Conservation (phyloP, 1,140 invertebrate genomes). For the Acromyrmex echinatior region DNA sequence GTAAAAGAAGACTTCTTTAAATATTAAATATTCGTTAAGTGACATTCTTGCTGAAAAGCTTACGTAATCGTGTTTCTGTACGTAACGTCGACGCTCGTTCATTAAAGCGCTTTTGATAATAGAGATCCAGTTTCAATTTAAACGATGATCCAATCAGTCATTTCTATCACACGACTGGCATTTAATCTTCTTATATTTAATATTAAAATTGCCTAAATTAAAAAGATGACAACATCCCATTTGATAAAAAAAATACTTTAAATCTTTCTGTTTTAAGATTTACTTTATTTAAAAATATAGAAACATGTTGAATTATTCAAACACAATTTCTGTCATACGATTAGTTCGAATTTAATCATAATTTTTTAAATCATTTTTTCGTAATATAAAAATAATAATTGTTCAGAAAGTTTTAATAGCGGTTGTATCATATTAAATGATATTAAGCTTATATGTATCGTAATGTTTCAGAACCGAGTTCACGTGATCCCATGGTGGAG, state of each 20-base stretch:
- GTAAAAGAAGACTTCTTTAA: background rate
- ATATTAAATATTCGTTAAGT: constrained; percentile 13
- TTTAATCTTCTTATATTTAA: background rate
- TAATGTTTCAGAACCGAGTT: constrained; percentile 83
- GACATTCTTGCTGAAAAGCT: constrained; percentile 21
- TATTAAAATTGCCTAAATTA: background rate
- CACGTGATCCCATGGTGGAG: constrained; percentile 85
- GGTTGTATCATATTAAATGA: background rate
- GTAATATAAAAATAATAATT: constrained; percentile 1
- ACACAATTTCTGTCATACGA: background rate
- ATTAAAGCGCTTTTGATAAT: constrained; percentile 59
- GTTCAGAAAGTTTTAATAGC: background rate
- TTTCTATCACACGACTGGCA: background rate
- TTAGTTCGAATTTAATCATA: background rate
- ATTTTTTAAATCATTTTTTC: background rate
- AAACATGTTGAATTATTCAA: background rate
- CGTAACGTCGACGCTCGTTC: background rate
- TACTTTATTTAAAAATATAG: background rate
- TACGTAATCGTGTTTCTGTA: constrained; percentile 43
- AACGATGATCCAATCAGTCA: constrained; percentile 45
- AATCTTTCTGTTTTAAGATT: background rate
- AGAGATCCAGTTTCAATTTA: constrained; percentile 65
- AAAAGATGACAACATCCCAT: background rate
- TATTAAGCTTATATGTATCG: background rate
- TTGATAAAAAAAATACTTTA: constrained; percentile 2